phyloP scores from a whole-genome alignment of 2,888 invertebrate genomes.

The Pycnomerus fuliginosus region DNA sequence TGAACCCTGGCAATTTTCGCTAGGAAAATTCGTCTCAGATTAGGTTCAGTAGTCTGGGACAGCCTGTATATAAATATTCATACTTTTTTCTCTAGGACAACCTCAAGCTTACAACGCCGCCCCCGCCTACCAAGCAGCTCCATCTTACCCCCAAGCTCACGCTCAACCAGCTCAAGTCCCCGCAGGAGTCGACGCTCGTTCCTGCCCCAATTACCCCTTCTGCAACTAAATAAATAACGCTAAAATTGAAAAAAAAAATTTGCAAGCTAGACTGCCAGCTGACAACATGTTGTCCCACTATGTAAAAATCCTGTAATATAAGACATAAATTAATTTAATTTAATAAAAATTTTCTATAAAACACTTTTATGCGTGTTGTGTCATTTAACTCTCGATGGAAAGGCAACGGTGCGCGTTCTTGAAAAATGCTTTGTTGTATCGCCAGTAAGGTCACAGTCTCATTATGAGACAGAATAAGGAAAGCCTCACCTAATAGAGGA shows the following conservation, averaged over 20 bases:
- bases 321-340: conserved; percentile 24
- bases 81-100: conserved; percentile 23
- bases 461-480: conserved; percentile 45
- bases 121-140: conserved; percentile 27
- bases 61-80: background rate
- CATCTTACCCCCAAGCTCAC: conserved; percentile 24
- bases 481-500: conserved; percentile 51
- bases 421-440: conserved; percentile 35
- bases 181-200: conserved; percentile 41
- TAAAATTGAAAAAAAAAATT: background rate
- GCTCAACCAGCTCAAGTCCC: conserved; percentile 40
- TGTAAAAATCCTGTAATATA: conserved; percentile 27
- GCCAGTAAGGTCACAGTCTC: conserved; percentile 45
- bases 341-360: conserved; percentile 10
- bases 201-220: conserved; percentile 46
- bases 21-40: too few species aligned
- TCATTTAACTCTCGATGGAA: background rate
- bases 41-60: too few species aligned
- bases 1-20: too few species aligned
- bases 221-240: conserved; percentile 30
- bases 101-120: conserved; percentile 28
- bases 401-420: conserved; percentile 25
- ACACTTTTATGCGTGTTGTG: background rate
- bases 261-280: conserved; percentile 38
- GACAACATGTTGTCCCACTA: conserved; percentile 36